Conservation (phyloP, 2,113 vertebrate genomes). For the Scolopax mira region DNA sequence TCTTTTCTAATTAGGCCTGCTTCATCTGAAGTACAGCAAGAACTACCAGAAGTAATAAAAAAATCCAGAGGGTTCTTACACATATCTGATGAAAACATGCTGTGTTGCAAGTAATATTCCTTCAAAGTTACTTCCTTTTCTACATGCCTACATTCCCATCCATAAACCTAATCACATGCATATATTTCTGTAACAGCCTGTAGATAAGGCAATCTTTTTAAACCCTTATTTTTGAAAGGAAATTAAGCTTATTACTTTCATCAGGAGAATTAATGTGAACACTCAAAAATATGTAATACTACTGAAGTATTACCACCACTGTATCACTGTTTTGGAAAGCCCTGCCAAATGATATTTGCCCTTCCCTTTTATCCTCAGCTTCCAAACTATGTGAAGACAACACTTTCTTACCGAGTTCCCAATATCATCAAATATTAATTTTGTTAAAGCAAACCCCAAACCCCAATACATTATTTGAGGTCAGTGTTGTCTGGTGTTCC, state of each 20-base stretch:
- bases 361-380: not conserved
- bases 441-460: not conserved
- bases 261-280: not conserved
- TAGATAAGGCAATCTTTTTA: not conserved
- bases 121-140: not conserved
- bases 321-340: not conserved
- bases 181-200: not conserved
- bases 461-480: not conserved
- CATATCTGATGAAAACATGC: not conserved
- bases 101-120: not conserved
- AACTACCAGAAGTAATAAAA: conserved; percentile 2
- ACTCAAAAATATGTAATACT: not conserved
- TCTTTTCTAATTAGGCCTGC: not conserved
- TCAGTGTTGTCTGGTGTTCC: not conserved
- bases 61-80: not conserved
- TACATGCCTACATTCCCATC: not conserved
- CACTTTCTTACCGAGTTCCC: not conserved
- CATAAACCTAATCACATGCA: not conserved
- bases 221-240: not conserved
- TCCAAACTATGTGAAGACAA: not conserved
- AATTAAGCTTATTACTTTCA: not conserved
- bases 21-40: not conserved
- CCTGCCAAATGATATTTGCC: not conserved
- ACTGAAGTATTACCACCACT: not conserved
- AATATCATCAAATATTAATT: not conserved